Percentiles rank a stretch among this genome's conserved stretches.
Conservation (phyloP, 2,888 invertebrate genomes). For the Philereme transversata region DNA sequence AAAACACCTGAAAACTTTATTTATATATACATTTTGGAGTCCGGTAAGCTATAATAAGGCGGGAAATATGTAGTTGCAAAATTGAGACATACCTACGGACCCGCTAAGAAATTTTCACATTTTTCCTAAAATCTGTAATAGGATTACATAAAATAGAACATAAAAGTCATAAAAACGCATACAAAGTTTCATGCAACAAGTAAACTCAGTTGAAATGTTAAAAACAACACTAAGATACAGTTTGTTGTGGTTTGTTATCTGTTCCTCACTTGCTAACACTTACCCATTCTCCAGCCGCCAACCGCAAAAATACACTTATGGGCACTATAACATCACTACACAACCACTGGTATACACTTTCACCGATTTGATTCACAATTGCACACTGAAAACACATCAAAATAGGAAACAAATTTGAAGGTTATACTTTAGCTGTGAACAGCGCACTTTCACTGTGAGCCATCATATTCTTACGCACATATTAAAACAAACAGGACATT, state of each 20-base stretch:
- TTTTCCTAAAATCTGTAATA: not conserved
- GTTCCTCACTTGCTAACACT: conserved; percentile 31
- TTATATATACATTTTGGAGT: too few species aligned
- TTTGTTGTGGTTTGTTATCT: conserved; percentile 23
- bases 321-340: conserved; percentile 7
- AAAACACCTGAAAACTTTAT: too few species aligned
- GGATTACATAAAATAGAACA: not conserved
- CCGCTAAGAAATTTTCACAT: too few species aligned
- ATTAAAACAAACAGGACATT: not conserved
- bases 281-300: conserved; percentile 30
- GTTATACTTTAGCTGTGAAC: conserved; percentile 38
- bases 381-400: conserved; percentile 29
- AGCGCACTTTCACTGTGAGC: conserved; percentile 7
- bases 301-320: not conserved
- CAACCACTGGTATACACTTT: conserved; percentile 11
- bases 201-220: not conserved
- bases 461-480: conserved; percentile 1
- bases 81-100: not conserved
- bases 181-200: not conserved
- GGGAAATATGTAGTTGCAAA: not conserved
- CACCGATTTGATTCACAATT: conserved; percentile 13
- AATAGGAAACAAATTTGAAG: conserved; percentile 26
- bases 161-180: not conserved
- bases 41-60: too few species aligned
- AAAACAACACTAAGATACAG: conserved; percentile 9